Percentiles rank a stretch among this genome's conserved stretches.
Conservation (phyloP, 2,113 vertebrate species). For the Myiagra hebetior region DNA sequence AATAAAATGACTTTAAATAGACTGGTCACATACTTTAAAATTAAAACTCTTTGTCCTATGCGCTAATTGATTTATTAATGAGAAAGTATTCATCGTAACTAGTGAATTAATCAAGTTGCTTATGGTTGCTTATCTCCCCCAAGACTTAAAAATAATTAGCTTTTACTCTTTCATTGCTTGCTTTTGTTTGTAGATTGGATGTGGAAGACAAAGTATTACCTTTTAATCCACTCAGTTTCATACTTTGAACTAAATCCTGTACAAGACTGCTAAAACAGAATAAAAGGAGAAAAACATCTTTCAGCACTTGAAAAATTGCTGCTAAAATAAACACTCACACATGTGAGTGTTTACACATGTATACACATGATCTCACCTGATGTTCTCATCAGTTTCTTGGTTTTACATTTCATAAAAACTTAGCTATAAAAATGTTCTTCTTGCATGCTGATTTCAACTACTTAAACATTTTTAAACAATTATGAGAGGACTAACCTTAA, state of each 20-base stretch:
- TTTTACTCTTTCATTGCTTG: neutral
- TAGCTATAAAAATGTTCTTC: neutral
- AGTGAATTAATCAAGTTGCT: neutral
- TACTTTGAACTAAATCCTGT: neutral
- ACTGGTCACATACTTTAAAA: neutral
- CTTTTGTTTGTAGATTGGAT: neutral
- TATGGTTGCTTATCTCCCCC: neutral
- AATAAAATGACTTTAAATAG: neutral
- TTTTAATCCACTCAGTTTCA: neutral
- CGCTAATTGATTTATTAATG: neutral
- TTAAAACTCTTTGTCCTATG: neutral
- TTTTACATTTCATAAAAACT: neutral
- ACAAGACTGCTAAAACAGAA: neutral
- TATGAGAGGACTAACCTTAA: neutral
- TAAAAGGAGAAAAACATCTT: neutral
- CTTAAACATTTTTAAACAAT: neutral
- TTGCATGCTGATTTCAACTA: neutral
- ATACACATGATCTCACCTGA: neutral
- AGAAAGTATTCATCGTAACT: neutral
- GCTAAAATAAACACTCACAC: neutral
- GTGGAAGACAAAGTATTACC: neutral
- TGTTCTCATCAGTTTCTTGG: neutral
- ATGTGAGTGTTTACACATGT: no score
- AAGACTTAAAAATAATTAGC: neutral
- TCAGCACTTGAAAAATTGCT: neutral